phyloP scores from a whole-genome alignment of 2,797 vertebrate species.

The Coregonus suidteri region DNA sequence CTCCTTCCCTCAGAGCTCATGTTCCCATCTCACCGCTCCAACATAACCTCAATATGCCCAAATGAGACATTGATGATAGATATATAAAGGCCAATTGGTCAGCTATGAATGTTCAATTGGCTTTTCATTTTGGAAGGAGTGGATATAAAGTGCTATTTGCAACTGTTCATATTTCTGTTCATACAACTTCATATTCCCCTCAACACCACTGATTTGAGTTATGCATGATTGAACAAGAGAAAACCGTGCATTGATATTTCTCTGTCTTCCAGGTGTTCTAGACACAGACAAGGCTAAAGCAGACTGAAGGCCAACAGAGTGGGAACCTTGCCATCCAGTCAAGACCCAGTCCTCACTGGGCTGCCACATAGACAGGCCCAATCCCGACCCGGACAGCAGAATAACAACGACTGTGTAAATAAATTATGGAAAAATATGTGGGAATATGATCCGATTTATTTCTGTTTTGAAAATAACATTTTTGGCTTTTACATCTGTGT shows the following conservation, averaged over 20 bases:
- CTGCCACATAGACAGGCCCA: neutral
- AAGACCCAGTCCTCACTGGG: neutral
- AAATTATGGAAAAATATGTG: neutral
- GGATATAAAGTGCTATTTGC: neutral
- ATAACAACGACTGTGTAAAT: neutral
- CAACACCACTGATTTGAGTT: neutral
- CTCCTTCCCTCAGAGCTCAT: neutral
- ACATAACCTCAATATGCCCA: too few relatives aligned
- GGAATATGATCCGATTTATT: neutral
- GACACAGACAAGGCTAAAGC: conserved; percentile 49
- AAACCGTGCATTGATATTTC: neutral
- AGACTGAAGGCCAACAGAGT: conserved; percentile 35
- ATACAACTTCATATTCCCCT: neutral
- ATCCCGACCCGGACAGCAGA: neutral
- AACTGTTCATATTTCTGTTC: neutral
- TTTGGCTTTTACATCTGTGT: neutral
- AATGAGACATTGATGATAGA: too few relatives aligned
- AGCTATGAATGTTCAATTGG: too few relatives aligned
- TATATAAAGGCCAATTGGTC: too few relatives aligned
- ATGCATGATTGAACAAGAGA: neutral
- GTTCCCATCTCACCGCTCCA: too few relatives aligned
- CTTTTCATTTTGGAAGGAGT: too few relatives aligned
- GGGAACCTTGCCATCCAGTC: neutral
- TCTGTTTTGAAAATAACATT: neutral
- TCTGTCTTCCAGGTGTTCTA: conserved; percentile 33